Base-by-base conservation (phyloP, 2,888 invertebrate genomes). In the Coenonympha arcania region DNA sequence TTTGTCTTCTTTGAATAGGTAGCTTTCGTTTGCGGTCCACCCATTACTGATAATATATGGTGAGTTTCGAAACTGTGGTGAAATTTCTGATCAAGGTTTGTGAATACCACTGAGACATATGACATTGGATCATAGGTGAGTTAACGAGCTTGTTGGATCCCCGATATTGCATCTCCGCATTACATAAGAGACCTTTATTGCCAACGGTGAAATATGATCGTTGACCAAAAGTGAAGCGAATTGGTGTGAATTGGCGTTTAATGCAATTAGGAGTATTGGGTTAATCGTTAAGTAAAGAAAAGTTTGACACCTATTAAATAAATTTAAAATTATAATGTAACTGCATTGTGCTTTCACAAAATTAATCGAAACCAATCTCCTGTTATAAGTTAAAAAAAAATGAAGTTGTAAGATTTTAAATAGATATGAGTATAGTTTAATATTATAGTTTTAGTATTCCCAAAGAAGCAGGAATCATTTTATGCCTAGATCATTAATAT, bases 171-270 rank as follows among this genome's bases (percentile, higher is more conserved):
- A 11, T 26, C n/a, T 37, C 30, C 15, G 2, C 11, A 26, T 48
- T 52, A 48, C 40, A 44, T 52, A 52, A 52, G 20, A 42, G 5
- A 19, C 31, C 49, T 42, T 52, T 45, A 48, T 40, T 46, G 42
- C 31, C 30, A 37, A 43, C 20, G n/a, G 30, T 46, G 36, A 34
- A 53, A 53, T 46, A 50, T 18, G 46, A 50, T 42, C 42, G 46
- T 33, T 49, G 45, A 45, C 31, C 22, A 42, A 31, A 31, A 19
- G 30, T 31, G 18, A 19, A 41, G 46, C 26, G 41, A 41, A 45
- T 28, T 20, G 31, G 26, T 45, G 13, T 28, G 36, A 18, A 45
- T 28, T 41, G 18, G 9, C 16, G n/a, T 9, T 26, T 15, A 40
- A 41, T 26, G 41, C 18, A 18, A 26, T 28, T 30, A 42, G 9